Evolutionary conservation across 2,797 vertebrate species (phyloP), one percentile per base, ranked within the genome.

Genomic region (Acanthis flammea): DNA sequence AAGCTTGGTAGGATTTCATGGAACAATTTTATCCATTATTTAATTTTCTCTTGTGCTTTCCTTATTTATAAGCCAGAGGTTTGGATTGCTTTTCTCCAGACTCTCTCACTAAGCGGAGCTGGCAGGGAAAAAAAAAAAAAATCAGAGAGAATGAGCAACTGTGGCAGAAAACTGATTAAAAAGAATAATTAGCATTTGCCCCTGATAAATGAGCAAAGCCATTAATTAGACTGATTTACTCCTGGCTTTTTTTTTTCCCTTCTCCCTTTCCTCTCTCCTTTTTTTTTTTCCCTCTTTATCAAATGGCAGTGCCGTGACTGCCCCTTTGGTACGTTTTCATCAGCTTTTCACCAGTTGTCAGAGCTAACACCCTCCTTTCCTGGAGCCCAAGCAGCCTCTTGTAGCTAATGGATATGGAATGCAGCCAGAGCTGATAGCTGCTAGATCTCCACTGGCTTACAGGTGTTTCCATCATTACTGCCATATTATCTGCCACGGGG

Each of bases 151-250:
- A 95, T 68, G 78, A 97, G 94, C 94, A 96, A 98, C 97, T 97
- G 97, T 94, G 93, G 97, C 98, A 98, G 98, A 98, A 98, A 98
- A 98, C 98, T 98, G 98, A 99, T 98, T 99, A 98, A 98, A 98
- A 99, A 98, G 98, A 97, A 98, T 98, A 98, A 98, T 98, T 98
- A 98, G 98, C 98, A 98, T 98, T 98, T 97, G 95, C 98, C 98
- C 97, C 98, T 97, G 98, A 99, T 99, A 98, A 99, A 98, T 97
- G 98, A 98, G 98, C 96, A 97, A 97, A 97, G 97, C 98, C 97
- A 97, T 98, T 99, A 98, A 99, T 98, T 98, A 98, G 98, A 98
- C 98, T 98, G 96, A 97, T 98, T 98, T 98, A 98, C 98, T 98
- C 97, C 95, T 98, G 98, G 97, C 97, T 98, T 97, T 93, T 91